Evolutionary conservation across 2,888 invertebrate genomes (phyloP).

Genomic region (Rugalucina vietnamica): DNA sequence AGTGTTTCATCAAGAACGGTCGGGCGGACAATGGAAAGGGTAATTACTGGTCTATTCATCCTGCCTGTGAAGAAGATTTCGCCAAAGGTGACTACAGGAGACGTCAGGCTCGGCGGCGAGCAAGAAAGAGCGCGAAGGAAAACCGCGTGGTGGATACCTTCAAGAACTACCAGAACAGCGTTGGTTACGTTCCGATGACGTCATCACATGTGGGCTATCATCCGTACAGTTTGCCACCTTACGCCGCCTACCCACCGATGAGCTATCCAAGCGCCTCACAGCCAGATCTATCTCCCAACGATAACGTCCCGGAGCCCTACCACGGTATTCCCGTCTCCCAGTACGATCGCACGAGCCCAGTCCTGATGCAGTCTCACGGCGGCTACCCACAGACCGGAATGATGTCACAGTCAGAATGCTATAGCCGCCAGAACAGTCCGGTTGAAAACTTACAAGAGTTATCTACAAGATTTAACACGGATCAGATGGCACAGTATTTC

Average conservation of each 20-base stretch:
- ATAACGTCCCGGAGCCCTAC: too few species aligned
- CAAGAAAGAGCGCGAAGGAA: conserved; percentile 67
- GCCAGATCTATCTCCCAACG: background rate
- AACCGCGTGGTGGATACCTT: background rate
- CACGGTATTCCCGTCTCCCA: background rate
- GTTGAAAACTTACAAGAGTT: background rate
- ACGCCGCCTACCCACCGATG: conserved; percentile 36
- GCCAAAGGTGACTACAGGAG: conserved; percentile 97
- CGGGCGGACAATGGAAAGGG: conserved; percentile 92
- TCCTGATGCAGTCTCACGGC: too few species aligned
- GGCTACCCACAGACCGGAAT: background rate
- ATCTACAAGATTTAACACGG: background rate
- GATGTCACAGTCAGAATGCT: background rate
- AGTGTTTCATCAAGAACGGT: conserved; percentile 81
- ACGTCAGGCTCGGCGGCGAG: conserved; percentile 97
- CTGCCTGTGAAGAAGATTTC: conserved; percentile 98
- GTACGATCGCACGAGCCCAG: background rate
- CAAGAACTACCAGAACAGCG: conserved; percentile 41
- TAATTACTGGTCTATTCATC: conserved; percentile 99
- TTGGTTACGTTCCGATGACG: conserved; percentile 74
- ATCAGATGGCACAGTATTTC: background rate
- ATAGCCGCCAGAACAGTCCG: background rate
- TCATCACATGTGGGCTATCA: conserved; percentile 63
- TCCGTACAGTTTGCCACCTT: conserved; percentile 39
- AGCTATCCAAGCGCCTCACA: background rate